Evolutionary conservation across 2,113 vertebrate species (phyloP), one percentile per base, ranked within the genome.

Genomic region (Amazona guildingii): DNA sequence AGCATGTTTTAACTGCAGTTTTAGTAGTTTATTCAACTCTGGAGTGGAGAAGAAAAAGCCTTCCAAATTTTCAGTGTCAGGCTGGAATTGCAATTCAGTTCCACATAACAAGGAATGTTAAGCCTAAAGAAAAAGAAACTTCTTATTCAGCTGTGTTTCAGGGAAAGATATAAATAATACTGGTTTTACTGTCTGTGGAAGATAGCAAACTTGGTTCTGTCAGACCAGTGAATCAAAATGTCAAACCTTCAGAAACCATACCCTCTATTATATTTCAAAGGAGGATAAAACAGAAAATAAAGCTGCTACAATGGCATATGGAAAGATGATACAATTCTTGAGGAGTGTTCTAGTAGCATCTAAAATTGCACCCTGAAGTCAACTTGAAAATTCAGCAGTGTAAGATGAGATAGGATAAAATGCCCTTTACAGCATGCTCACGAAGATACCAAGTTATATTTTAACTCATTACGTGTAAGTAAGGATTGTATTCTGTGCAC

Each of bases 361-460:
- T 91, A 59, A 87, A 95, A 95, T 66, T 83, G 59, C 41, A 88
- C 59, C 72, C 90, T 83, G 67, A 95, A 94, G 87, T 69, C 76
- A 95, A 85, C 61, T 35, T 51, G 21, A 86, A 68, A 51, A 95
- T 79, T 69, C 66, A n/a, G 52, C 63, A 91, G 25, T 7, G 33
- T 77, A 77, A 83, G 57, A 74, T 39, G 39, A 89, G 92, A 87
- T 9, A 74, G 59, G 49, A 74, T 35, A 41, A 95, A 83, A 92
- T 66, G 44, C 7, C 66, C 70, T 87, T 94, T 39, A 78, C 51
- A 70, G 69, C 35, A 57, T 88, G 66, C 31, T 92, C 66, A 28
- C 35, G 2, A 57, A 59, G 33, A 85, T 55, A 89, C 13, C 48
- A 78, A 52, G 67, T 62, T 39, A 12, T 46, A 83, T 33, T 85